Percentiles rank a stretch among this genome's conserved stretches.
Evolutionary conservation across 2,797 vertebrate genomes (phyloP).

Genomic region (Chelmon rostratus): DNA sequence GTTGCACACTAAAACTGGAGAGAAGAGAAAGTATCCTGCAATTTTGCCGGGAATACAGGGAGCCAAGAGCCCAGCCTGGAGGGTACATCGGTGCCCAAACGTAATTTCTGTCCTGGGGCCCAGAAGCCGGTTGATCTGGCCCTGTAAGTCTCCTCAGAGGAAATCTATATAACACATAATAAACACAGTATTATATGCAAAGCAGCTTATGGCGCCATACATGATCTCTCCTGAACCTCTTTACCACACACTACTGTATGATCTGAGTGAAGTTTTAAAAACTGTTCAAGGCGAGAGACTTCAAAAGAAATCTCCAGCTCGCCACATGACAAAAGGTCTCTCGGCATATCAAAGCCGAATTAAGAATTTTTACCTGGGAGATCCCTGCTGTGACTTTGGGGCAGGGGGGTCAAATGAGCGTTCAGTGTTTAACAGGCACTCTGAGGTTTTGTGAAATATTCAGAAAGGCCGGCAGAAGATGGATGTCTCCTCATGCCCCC

Average conservation of each 20-base stretch:
- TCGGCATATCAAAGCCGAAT: constrained; percentile 67
- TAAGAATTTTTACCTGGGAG: constrained; percentile 64
- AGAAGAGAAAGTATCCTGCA: too few species aligned
- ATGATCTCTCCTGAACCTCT: background rate
- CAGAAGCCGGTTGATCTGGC: background rate
- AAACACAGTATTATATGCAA: background rate
- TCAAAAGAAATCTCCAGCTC: constrained; percentile 56
- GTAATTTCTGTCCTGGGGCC: background rate
- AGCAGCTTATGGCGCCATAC: background rate
- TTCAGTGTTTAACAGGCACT: constrained; percentile 69
- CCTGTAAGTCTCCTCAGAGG: background rate
- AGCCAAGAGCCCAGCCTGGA: too few species aligned
- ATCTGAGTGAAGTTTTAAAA: constrained; percentile 38
- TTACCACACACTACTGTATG: background rate
- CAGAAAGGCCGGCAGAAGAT: constrained; percentile 76
- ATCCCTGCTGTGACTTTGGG: constrained; percentile 67
- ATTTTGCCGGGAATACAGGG: too few species aligned
- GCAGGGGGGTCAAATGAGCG: constrained; percentile 58
- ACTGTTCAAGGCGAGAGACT: constrained; percentile 35
- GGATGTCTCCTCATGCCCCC: constrained; percentile 72
- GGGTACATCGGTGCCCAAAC: background rate
- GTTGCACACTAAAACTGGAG: too few species aligned
- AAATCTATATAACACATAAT: background rate
- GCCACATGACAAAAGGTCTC: constrained; percentile 44
- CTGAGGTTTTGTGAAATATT: constrained; percentile 80